These are phyloP conservation scores for Cenopis cana DNA, from an alignment of 2,888 invertebrate genomes.

Conservation along the genomic window DNA sequence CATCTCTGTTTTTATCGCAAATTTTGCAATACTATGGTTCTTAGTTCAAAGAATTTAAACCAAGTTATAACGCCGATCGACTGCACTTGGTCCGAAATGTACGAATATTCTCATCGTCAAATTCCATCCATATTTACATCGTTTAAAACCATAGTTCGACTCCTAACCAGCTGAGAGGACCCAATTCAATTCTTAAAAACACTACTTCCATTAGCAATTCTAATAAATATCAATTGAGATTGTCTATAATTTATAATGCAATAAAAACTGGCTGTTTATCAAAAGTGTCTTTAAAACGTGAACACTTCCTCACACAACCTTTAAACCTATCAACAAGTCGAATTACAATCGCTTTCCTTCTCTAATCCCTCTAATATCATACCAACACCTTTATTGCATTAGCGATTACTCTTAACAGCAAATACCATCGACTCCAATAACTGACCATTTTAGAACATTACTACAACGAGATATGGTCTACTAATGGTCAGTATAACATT, in stretches of 20 bases:
- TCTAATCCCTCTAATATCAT: slow-evolving; percentile 19
- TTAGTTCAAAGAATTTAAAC: not conserved
- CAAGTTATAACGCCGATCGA: slow-evolving; percentile 62
- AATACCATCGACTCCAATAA: not conserved
- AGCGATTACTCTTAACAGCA: slow-evolving; percentile 2
- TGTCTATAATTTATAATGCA: slow-evolving; percentile 18
- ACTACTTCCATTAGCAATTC: slow-evolving; percentile 18
- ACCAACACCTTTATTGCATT: slow-evolving; percentile 29
- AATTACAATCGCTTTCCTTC: slow-evolving; percentile 25
- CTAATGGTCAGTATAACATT: not conserved
- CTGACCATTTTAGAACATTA: not conserved
- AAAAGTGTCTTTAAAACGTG: slow-evolving; percentile 41
- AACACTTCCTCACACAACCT: slow-evolving; percentile 43
- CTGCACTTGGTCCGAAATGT: slow-evolving; percentile 80
- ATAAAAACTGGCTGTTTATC: slow-evolving; percentile 33
- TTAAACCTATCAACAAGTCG: slow-evolving; percentile 41
- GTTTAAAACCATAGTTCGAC: slow-evolving; percentile 25
- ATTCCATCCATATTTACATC: slow-evolving; percentile 35
- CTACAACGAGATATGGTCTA: not conserved
- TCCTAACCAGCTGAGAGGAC: slow-evolving; percentile 40
- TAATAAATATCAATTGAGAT: slow-evolving; percentile 35
- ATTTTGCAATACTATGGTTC: not conserved
- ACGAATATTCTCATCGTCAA: slow-evolving; percentile 46
- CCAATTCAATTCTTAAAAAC: slow-evolving; percentile 23
- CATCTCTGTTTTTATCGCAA: not conserved